Percentiles rank a stretch among this genome's conserved stretches.
Evolutionary conservation across 2,113 vertebrate genomes (phyloP).

Genomic region (Cyprinodon variegatus): DNA sequence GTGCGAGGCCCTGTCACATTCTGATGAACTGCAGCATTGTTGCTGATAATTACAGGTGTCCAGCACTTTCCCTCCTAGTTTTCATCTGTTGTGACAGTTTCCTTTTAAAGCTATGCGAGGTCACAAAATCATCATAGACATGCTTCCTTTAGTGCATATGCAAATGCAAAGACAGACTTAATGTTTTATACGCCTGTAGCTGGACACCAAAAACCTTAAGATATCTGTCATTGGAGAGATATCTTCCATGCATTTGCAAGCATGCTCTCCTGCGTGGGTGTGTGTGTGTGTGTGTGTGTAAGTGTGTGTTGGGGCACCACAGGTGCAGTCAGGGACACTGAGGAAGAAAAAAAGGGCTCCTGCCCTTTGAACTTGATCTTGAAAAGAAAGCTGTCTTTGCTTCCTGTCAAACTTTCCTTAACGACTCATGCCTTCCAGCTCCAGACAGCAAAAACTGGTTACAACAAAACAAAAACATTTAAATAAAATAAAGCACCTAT

Average conservation of each 20-base stretch:
- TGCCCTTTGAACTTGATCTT: constrained; percentile 79
- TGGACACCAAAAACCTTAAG: constrained; percentile 33
- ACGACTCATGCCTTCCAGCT: constrained; percentile 63
- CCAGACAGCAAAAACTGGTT: constrained; percentile 49
- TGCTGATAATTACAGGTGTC: constrained; percentile 63
- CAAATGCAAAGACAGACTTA: constrained; percentile 13
- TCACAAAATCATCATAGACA: constrained; percentile 59
- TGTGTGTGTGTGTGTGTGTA: background rate
- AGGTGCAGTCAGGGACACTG: constrained; percentile 79
- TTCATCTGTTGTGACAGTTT: constrained; percentile 67
- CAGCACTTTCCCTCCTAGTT: constrained; percentile 53
- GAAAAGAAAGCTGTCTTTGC: constrained; percentile 72
- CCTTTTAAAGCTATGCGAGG: constrained; percentile 61
- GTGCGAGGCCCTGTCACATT: constrained; percentile 37
- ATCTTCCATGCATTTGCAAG: constrained; percentile 25
- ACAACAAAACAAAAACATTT: background rate
- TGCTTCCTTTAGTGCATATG: constrained; percentile 19
- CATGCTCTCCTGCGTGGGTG: background rate
- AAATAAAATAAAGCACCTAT: constrained; percentile 4
- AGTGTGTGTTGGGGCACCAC: constrained; percentile 46
- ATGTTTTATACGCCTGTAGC: background rate
- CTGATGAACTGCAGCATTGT: constrained; percentile 57
- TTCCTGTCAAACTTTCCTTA: constrained; percentile 71
- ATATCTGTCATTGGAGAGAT: constrained; percentile 47
- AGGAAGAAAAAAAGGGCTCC: constrained; percentile 62